Evolutionary conservation across 2,888 invertebrate species (phyloP).

Genomic region (Abrostola tripartita): DNA sequence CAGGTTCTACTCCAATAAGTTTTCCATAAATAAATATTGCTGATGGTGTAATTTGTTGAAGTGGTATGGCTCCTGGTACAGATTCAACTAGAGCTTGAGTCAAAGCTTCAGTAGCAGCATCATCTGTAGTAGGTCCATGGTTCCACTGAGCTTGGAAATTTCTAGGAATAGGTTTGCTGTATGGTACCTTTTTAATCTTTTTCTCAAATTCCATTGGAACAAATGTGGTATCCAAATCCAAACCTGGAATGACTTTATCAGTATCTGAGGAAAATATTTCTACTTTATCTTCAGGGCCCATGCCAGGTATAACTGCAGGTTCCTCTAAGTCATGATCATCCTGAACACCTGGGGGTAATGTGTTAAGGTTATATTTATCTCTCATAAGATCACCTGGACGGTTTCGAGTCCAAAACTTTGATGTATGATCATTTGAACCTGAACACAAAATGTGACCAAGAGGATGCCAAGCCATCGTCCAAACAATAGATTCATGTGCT

Average conservation of each 20-base stretch:
- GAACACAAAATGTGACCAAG: conserved; percentile 99
- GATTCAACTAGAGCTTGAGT: conserved; percentile 92
- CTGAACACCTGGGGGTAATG: conserved; percentile 93
- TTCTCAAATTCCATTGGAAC: conserved; percentile 91
- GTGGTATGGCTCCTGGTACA: conserved; percentile 93
- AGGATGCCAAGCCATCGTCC: conserved; percentile 99
- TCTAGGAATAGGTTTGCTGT: conserved; percentile 98
- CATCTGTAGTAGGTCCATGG: conserved; percentile 90
- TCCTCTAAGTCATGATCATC: conserved; percentile 90
- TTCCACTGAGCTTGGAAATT: conserved; percentile 99
- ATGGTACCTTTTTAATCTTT: conserved; percentile 95
- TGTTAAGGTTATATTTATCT: conserved; percentile 98
- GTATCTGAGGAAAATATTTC: conserved; percentile 90
- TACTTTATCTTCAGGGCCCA: conserved; percentile 99
- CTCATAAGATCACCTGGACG: conserved; percentile 99
- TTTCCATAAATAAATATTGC: conserved; percentile 95
- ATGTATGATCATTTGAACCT: conserved; percentile 99
- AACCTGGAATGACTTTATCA: conserved; percentile 93
- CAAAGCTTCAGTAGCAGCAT: conserved; percentile 89
- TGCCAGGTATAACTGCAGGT: conserved; percentile 96
- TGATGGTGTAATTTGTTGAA: conserved; percentile 93
- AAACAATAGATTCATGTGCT: conserved; percentile 99
- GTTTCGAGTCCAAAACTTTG: conserved; percentile 99
- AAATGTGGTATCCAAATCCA: conserved; percentile 92
- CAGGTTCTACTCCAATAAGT: conserved; percentile 92